phyloP scores from a whole-genome alignment of 53 echinoderm and acorn worm species.

The Zoroaster sp. region DNA sequence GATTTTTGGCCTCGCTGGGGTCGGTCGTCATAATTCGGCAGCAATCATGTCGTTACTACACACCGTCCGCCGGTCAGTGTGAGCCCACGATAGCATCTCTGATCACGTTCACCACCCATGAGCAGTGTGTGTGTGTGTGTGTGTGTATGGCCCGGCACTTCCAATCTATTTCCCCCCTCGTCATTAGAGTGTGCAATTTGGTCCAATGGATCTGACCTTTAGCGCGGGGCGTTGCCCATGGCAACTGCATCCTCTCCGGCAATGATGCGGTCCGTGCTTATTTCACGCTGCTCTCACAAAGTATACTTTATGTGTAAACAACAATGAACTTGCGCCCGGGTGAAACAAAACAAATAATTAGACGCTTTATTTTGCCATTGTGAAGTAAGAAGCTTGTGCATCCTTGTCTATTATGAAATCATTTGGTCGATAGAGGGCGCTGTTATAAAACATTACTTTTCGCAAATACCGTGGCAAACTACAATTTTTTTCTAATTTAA shows the following conservation, averaged over 20 bases:
- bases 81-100: background rate
- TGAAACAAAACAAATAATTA: background rate
- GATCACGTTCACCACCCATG: background rate
- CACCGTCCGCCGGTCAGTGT: background rate
- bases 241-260: slow-evolving; percentile 18
- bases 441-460: no score
- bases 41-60: background rate
- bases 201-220: background rate
- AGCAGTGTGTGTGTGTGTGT: no score
- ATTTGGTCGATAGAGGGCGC: background rate
- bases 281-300: background rate
- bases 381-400: no score
- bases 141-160: no score
- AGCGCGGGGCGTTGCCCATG: slow-evolving; percentile 8
- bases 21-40: background rate
- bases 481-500: no score
- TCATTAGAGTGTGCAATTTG: background rate
- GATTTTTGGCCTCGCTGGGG: background rate
- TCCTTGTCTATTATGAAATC: background rate
- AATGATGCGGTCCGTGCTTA: background rate
- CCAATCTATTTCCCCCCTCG: background rate
- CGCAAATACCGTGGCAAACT: no score
- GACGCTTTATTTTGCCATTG: no score
- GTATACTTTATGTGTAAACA: background rate
- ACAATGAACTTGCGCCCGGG: background rate